phyloP scores from a whole-genome alignment of 2,888 invertebrate species.

The Latrodectus elegans region DNA sequence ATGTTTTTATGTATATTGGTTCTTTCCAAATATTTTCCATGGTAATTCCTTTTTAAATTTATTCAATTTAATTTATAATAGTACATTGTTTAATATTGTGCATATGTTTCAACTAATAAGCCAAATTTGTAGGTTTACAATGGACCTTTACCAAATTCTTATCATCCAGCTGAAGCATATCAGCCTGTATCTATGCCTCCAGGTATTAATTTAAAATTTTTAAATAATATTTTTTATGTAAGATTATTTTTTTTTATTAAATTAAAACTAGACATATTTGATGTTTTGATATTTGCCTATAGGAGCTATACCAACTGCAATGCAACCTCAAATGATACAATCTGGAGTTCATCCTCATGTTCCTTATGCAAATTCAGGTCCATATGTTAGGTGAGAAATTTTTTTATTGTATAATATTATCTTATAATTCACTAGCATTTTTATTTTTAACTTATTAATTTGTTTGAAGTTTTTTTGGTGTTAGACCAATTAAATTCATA shows the following conservation, averaged over 20 bases:
- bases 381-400: not conserved
- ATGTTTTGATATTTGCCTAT: not conserved
- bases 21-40: no score
- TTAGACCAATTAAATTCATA: no score
- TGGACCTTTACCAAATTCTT: constrained; percentile 10
- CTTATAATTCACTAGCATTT: no score
- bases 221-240: not conserved
- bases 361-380: constrained; percentile 39
- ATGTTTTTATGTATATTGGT: no score
- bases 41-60: no score
- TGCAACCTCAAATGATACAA: constrained; percentile 39
- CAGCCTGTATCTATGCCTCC: constrained; percentile 38
- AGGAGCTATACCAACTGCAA: constrained; percentile 43
- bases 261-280: no score
- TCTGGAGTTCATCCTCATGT: constrained; percentile 18
- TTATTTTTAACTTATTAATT: no score
- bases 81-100: no score
- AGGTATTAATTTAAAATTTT: not conserved
- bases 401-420: not conserved
- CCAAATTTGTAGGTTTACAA: not conserved
- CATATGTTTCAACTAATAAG: no score
- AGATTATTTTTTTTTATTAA: no score
- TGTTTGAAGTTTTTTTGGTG: no score
- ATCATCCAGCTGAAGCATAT: constrained; percentile 43
- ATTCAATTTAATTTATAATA: no score